These are phyloP conservation scores for Listrodromus nycthemerus DNA, from an alignment of 2,888 invertebrate genomes.

Conservation along the genomic window DNA sequence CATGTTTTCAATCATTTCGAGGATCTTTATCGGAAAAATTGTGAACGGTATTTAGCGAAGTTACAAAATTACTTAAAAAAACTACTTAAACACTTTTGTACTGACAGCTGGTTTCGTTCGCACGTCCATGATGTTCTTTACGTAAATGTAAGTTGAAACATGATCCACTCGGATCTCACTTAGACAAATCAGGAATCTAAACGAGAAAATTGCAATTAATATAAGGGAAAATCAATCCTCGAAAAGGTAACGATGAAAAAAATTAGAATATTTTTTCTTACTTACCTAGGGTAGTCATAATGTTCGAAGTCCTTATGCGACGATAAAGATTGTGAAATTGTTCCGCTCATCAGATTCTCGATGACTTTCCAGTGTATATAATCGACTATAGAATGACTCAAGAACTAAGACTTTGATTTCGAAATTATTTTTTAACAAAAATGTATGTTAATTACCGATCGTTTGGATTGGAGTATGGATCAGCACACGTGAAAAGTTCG, in stretches of 20 bases:
- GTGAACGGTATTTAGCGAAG: background rate
- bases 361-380: slow-evolving; percentile 29
- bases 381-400: background rate
- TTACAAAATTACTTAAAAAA: background rate
- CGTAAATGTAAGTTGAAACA: slow-evolving; percentile 10
- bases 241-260: background rate
- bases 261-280: no score
- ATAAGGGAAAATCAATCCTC: background rate
- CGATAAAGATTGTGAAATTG: background rate
- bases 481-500: background rate
- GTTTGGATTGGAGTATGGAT: slow-evolving; percentile 1
- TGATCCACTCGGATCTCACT: background rate
- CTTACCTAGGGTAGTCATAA: background rate
- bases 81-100: background rate
- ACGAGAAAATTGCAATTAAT: background rate
- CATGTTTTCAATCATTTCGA: background rate
- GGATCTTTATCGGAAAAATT: background rate
- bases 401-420: background rate
- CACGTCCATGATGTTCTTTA: background rate
- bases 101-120: background rate
- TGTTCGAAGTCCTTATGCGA: background rate
- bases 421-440: background rate
- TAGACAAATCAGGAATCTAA: background rate
- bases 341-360: background rate
- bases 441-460: slow-evolving; percentile 10